Conservation (phyloP, 2,888 invertebrate genomes). For the Tolmerus cingulatus region DNA sequence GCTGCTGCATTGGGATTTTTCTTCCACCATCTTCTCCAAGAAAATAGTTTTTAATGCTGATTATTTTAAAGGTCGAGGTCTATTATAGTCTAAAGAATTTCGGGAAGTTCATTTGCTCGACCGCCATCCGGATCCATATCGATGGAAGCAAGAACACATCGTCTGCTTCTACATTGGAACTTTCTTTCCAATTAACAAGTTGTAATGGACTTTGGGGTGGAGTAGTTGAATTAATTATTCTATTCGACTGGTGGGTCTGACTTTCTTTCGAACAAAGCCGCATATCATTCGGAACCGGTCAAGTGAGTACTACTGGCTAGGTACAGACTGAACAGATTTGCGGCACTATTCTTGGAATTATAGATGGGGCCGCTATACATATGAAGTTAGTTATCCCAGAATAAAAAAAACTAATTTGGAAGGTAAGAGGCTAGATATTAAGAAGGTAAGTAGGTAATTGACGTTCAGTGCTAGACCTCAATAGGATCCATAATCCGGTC, state of each 20-base stretch:
- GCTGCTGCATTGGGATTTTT: not conserved
- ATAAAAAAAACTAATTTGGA: not conserved
- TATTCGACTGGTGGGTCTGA: not conserved
- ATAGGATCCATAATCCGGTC: not conserved
- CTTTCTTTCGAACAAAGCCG: not conserved
- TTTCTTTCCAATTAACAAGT: not conserved
- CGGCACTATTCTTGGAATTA: not conserved
- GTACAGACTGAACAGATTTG: not conserved
- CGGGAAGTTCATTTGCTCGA: not conserved
- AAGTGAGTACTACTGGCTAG: not conserved
- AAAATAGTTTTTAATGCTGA: not conserved
- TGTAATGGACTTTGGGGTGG: not conserved
- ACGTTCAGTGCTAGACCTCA: not conserved
- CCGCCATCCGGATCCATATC: not conserved
- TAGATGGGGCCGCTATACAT: not conserved
- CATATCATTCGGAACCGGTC: not conserved
- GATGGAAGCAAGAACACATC: not conserved
- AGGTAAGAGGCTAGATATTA: not conserved
- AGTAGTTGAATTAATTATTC: not conserved
- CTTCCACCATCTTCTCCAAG: not conserved
- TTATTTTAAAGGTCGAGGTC: not conserved
- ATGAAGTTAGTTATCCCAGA: not conserved
- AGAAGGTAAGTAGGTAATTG: not conserved
- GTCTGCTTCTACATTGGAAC: not conserved
- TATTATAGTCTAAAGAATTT: not conserved